Base-by-base conservation (phyloP, 2,113 vertebrate genomes). In the Perca schrenkii region DNA sequence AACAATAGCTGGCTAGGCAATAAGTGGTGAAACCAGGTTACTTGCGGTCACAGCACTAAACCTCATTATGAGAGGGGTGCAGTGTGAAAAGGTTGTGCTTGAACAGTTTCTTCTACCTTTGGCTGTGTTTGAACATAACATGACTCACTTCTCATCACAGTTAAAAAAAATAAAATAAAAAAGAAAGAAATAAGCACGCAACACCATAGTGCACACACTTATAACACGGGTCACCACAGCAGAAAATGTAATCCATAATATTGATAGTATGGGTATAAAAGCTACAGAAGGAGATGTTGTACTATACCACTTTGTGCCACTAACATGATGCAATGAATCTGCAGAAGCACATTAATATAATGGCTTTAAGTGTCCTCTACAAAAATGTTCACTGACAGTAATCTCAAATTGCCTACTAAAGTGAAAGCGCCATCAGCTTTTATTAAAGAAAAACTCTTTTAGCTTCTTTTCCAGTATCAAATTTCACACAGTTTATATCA, bases 1-100 rank as follows among this genome's bases (percentile, higher is more conserved):
- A 92, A 92, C 87, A 85, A 77, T 70, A 86, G 88, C 88, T 88
- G 88, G 76, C 86, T 89, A 46, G 36, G 77, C 79, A 79, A 85
- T 88, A 86, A 88, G 82, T 56, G 43, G 62, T 40, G 72, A 79
- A 80, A 83, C 52, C 57, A 46, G 83, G 81, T 77, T 81, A 84
- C 50, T 53, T 19, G 71, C 25, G 16, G 86, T 57, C 76, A 71
- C n/a, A 61, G 64, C 60, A 70, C 34, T 66, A 19, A 85, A 77
- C 62, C 78, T 63, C 52, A 65, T 81, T 71, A 79, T 63, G 36
- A 64, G 62, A 47, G 46, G 43, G 63, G 52, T 22, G 70, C 46
- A 21, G 16, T 52, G 34, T 36, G 62, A 76, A 76, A 54, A 75
- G 28, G 40, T 40, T 57, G 61, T 22, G 60, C 60, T 64, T 19